These are phyloP conservation scores for Mesaphorura yosii DNA, from an alignment of 1,140 invertebrate genomes.

Conservation along the genomic window DNA sequence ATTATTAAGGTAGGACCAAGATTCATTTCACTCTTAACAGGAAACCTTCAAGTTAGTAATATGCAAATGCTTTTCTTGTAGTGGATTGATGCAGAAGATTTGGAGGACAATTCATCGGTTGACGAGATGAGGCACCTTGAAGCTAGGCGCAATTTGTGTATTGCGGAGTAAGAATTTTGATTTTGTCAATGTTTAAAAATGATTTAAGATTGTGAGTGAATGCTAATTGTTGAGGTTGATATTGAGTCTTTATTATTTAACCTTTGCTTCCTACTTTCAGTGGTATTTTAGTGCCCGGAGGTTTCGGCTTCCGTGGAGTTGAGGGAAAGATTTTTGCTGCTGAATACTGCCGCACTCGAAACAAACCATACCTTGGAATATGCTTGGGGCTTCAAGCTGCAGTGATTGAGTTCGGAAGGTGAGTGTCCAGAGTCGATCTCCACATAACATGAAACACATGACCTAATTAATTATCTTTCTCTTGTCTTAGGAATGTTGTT, in stretches of 20 bases:
- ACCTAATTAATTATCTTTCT: not conserved
- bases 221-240: constrained; percentile 1
- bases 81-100: constrained; percentile 57
- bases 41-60: not conserved
- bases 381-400: constrained; percentile 94
- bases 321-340: constrained; percentile 93
- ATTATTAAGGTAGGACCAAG: constrained; percentile 51
- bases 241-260: not conserved
- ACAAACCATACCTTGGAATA: constrained; percentile 87
- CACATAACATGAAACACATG: not conserved
- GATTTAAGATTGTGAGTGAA: not conserved
- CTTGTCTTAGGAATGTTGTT: constrained; percentile 60
- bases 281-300: constrained; percentile 92
- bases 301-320: constrained; percentile 89
- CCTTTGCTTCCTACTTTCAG: constrained; percentile 37
- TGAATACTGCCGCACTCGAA: constrained; percentile 78
- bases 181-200: too few relatives aligned
- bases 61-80: constrained; percentile 37
- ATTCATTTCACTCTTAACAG: not conserved
- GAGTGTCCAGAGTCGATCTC: too few relatives aligned
- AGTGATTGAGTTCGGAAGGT: constrained; percentile 87
- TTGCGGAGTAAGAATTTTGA: constrained; percentile 63
- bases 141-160: constrained; percentile 84
- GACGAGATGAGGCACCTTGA: constrained; percentile 69
- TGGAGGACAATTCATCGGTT: constrained; percentile 56